phyloP scores from a whole-genome alignment of 2,888 invertebrate species.

The Galerucella pusilla region DNA sequence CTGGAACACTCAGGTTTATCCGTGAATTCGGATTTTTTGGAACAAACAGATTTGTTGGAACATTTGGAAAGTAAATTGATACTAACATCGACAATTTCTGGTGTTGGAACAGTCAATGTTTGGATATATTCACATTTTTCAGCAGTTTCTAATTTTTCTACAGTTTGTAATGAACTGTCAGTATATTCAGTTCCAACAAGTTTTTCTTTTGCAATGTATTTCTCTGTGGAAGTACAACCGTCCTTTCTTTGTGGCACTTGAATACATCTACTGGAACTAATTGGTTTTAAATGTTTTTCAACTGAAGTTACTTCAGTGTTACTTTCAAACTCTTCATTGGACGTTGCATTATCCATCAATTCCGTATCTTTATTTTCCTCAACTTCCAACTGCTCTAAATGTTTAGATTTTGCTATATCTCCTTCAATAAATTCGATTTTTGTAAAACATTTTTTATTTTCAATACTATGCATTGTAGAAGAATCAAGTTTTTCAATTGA shows the following conservation, averaged over 20 bases:
- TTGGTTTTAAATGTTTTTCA: not conserved
- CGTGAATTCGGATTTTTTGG: no score
- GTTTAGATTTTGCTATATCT: not conserved
- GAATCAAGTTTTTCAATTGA: no score
- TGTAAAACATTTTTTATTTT: no score
- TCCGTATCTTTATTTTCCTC: no score
- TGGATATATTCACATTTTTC: not conserved
- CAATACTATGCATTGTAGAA: no score
- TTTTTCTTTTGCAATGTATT: not conserved
- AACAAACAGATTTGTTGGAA: no score
- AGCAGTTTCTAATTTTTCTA: not conserved
- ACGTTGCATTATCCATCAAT: no score
- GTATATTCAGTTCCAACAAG: not conserved
- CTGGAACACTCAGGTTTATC: not conserved
- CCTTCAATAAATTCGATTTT: not conserved
- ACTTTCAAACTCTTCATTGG: no score
- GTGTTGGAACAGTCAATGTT: not conserved
- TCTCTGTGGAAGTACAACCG: not conserved
- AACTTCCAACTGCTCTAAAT: not conserved
- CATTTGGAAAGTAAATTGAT: no score
- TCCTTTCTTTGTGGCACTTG: not conserved
- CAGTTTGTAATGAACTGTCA: no score
- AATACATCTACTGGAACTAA: not conserved
- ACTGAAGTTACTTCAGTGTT: not conserved
- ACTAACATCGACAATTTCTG: not conserved